Evolutionary conservation across 1,140 invertebrate genomes (phyloP).

Genomic region (Drosophila insularis): DNA sequence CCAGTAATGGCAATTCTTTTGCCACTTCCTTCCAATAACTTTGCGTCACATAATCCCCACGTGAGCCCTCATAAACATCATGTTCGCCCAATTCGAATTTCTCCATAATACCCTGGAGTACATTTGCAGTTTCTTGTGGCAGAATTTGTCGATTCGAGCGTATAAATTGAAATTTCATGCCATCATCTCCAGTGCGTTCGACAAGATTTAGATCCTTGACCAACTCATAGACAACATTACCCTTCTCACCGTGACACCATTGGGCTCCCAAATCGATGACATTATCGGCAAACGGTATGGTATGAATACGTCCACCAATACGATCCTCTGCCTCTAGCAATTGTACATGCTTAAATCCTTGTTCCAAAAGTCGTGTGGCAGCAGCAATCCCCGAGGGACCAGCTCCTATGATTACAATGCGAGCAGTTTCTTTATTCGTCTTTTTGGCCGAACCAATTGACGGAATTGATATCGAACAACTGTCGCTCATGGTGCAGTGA

Average conservation of each 20-base stretch:
- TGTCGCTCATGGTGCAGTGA: slow-evolving; percentile 4
- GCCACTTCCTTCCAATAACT: slow-evolving; percentile 62
- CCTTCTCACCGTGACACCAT: slow-evolving; percentile 89
- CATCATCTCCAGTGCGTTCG: slow-evolving; percentile 52
- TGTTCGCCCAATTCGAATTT: slow-evolving; percentile 22
- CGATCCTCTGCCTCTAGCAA: slow-evolving; percentile 87
- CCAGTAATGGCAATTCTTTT: slow-evolving; percentile 33
- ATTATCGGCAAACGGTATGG: slow-evolving; percentile 85
- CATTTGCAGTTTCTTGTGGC: slow-evolving; percentile 42
- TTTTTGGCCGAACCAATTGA: neutral
- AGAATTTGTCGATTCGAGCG: slow-evolving; percentile 77
- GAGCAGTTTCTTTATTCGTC: slow-evolving; percentile 57
- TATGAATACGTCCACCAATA: slow-evolving; percentile 88
- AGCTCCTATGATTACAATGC: slow-evolving; percentile 84
- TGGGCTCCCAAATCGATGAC: slow-evolving; percentile 92
- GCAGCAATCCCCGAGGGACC: slow-evolving; percentile 85
- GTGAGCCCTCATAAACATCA: slow-evolving; percentile 69
- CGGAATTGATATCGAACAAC: neutral
- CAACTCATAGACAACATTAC: slow-evolving; percentile 87
- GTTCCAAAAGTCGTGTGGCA: slow-evolving; percentile 83
- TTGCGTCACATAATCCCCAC: slow-evolving; percentile 83
- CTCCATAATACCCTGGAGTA: slow-evolving; percentile 34
- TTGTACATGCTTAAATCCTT: slow-evolving; percentile 84
- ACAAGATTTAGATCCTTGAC: slow-evolving; percentile 85
- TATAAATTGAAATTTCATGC: slow-evolving; percentile 60